These are phyloP conservation scores for Drosophila ananassae DNA, from an alignment of 1,140 invertebrate genomes.

Conservation along the genomic window DNA sequence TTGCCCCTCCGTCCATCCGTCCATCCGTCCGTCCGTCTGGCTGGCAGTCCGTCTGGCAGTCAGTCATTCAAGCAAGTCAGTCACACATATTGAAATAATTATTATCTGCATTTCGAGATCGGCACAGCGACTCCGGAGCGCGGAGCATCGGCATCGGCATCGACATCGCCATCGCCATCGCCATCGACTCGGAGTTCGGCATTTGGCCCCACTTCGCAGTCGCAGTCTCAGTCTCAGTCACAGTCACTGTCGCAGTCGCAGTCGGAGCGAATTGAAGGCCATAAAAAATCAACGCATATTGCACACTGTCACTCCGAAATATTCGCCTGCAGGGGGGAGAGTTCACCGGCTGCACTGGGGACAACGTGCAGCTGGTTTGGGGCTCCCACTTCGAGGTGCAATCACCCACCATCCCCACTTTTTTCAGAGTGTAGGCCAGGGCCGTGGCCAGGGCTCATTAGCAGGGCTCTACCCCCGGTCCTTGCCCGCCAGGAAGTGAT, in stretches of 20 bases:
- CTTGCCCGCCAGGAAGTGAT: slow-evolving; percentile 56
- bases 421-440: not conserved
- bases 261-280: slow-evolving; percentile 77
- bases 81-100: slow-evolving; percentile 84
- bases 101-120: slow-evolving; percentile 83
- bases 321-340: not conserved
- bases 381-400: too few species aligned
- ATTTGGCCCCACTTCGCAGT: slow-evolving; percentile 36
- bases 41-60: slow-evolving; percentile 12
- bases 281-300: slow-evolving; percentile 84
- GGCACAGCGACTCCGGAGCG: slow-evolving; percentile 58
- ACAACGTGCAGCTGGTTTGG: not conserved
- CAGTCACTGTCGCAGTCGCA: slow-evolving; percentile 6
- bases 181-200: slow-evolving; percentile 24
- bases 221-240: slow-evolving; percentile 35
- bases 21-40: slow-evolving; percentile 1
- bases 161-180: slow-evolving; percentile 9
- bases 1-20: slow-evolving; percentile 34
- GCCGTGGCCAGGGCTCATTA: slow-evolving; percentile 58
- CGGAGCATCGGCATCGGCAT: slow-evolving; percentile 17
- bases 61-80: slow-evolving; percentile 67
- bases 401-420: not conserved
- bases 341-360: not conserved
- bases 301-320: slow-evolving; percentile 75
- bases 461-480: slow-evolving; percentile 21